Base-by-base conservation (phyloP, 1,140 invertebrate species). In the Ooceraea biroi region DNA sequence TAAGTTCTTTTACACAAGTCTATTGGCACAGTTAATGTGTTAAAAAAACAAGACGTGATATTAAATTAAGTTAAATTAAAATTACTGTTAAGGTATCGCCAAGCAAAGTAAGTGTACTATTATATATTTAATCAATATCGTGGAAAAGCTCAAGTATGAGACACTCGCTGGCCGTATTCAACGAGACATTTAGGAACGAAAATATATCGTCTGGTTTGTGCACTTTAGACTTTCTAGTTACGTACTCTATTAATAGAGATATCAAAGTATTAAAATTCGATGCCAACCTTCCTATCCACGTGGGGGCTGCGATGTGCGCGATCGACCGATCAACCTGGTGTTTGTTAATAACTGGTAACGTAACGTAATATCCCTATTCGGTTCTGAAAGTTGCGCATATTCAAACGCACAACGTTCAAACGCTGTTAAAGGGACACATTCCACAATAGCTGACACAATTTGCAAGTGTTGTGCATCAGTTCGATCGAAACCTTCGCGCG, bases 1-100 rank as follows among this genome's bases (percentile, higher is more conserved):
- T 78, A 78, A 69, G 17, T 57, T 69, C 36, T 57, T 78, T 71
- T 27, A 80, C 63, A 78, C 65, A 71, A 69, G 17, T 80, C 44
- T 10, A 71, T 50, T 50, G 46, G 14, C 25, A 57, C 17, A 22
- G 76, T 80, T 80, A 80, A 71, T 80, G 17, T 57, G 48, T 80
- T 80, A 80, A 80, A n/a, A n/a, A n/a, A n/a, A 52, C 22, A 8
- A 46, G n/a, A 57, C 44, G 22, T 68, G 12, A 61, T 30, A 55
- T 68, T 68, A 52, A 78, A 7, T 36, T 36, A 41, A n/a, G n/a
- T n/a, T n/a, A n/a, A n/a, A n/a, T n/a, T n/a, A n/a, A n/a, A n/a
- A n/a, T n/a, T 44, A 27, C 11, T 55, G 65, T 80, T 80, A 80
- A 71, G 14, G 50, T 57, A 80, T 80, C 36, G 25, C 41, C 50